phyloP scores from a whole-genome alignment of 1,140 invertebrate genomes.

The Babylonia areolata region DNA sequence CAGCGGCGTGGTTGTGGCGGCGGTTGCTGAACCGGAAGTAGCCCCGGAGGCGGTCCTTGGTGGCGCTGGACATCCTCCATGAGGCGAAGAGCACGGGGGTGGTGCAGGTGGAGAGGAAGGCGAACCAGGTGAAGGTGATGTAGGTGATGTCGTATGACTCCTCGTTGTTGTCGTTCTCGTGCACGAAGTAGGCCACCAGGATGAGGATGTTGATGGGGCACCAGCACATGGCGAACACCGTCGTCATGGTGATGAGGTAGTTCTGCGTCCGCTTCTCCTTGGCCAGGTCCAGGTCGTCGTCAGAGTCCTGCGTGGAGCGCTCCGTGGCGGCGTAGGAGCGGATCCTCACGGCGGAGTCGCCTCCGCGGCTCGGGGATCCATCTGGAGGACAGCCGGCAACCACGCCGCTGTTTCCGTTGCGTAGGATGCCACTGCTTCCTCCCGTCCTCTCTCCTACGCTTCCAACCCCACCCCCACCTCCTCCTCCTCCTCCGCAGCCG shows the following conservation, averaged over 20 bases:
- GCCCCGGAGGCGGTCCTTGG: constrained; percentile 81
- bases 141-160: constrained; percentile 84
- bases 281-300: constrained; percentile 80
- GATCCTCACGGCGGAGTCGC: constrained; percentile 27
- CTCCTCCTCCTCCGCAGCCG: constrained; percentile 13
- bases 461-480: constrained; percentile 14
- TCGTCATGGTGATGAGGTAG: constrained; percentile 83
- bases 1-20: constrained; percentile 37
- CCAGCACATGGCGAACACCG: constrained; percentile 81
- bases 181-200: constrained; percentile 81
- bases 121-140: constrained; percentile 83
- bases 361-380: constrained; percentile 35
- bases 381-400: not conserved
- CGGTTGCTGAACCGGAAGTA: constrained; percentile 80
- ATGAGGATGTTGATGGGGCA: constrained; percentile 83
- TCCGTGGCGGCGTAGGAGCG: constrained; percentile 42
- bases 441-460: not conserved
- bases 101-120: constrained; percentile 82
- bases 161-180: constrained; percentile 84
- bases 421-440: not conserved
- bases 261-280: constrained; percentile 83
- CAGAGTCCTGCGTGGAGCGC: constrained; percentile 74
- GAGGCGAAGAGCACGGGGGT: constrained; percentile 81
- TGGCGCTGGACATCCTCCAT: constrained; percentile 82
- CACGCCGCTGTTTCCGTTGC: not conserved